Evolutionary conservation across 2,888 invertebrate species (phyloP), one percentile per base, ranked within the genome.

Genomic region (Pseudoips prasinana): DNA sequence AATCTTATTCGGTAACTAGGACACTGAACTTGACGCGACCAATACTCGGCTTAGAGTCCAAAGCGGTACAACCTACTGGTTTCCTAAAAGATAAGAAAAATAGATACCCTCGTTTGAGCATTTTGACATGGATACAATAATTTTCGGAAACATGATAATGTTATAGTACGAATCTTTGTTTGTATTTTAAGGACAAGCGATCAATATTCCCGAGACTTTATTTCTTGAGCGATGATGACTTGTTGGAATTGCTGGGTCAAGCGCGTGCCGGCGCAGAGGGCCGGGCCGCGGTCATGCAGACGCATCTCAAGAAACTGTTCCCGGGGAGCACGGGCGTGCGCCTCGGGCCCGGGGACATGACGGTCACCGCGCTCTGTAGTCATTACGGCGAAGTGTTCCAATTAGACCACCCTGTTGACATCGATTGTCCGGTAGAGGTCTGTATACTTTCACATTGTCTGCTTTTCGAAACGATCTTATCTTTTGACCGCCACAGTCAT

Each of bases 161-260:
- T n/a, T n/a, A n/a, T n/a, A n/a, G n/a, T n/a, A n/a, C n/a, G n/a
- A n/a, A n/a, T n/a, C n/a, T n/a, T 3, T 14, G 14, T 14, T 3
- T 5, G 14, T 29, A 3, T 34, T 61, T 60, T 11, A 76, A 98
- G 96, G 96, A 97, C 57, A 99, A 99, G 80, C 92, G 99, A 22
- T 93, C 95, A 0, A 91, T 93, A 28, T 99, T 99, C 83, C 98
- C 99, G 4, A 90, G 99, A 39, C 95, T 99, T 59, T 97, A 98
- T 73, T 99, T 99, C 74, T 90, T 99, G 46, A 98, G 98, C 39
- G 99, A 99, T 70, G 99, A 99, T 66, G 99, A 99, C 79, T 90
- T 99, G 33, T 84, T 99, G 36, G 99, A 99, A 88, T 92, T 99
- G 42, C 91, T 99, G 7, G 98, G 98, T 0, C 98, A 98, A 82